Evolutionary conservation across 2,797 vertebrate genomes (phyloP), one percentile per base, ranked within the genome.

Genomic region (Manis pentadactyla): DNA sequence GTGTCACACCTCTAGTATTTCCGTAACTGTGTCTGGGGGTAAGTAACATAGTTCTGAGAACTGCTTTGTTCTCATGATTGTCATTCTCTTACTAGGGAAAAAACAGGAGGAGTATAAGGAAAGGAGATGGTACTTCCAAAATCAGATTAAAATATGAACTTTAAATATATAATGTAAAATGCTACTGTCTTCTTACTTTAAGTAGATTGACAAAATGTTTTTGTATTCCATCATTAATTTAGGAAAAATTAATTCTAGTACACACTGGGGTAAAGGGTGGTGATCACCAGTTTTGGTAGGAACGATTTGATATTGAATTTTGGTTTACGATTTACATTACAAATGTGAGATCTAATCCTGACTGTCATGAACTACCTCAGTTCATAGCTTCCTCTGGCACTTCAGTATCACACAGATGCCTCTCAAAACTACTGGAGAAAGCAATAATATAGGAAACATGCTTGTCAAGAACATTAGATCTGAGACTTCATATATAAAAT

Each of bases 101-200:
- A 84, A 77, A 39, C 51, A 21, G 19, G 21, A 21, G 19, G 21
- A 1, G 21, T 90, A 51, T 29, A 94, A 68, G 29, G 51, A 87
- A 93, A 69, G 27, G 31, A 87, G 29, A 83, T 23, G 23, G 1
- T 83, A 71, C 55, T 91, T 93, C n/a, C 19, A 59, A 87, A 93
- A 90, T 53, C 23, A 87, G 31, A 71, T 90, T 68, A 71, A 95
- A 94, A 83, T 93, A 46, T 42, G 37, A 78, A 55, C 42, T 81
- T 89, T 64, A 69, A 87, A 88, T 78, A 37, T 51, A 39, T 64
- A 53, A 92, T 78, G 63, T 77, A 89, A 75, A 75, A 4, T 93
- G n/a, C 34, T 63, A 42, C 15, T 31, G 64, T 83, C 18, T 57
- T 78, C 25, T 73, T 46, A 27, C 25, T 93, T 25, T 86, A 63